phyloP scores from a whole-genome alignment of 2,797 vertebrate genomes.

The Argentina silus region DNA sequence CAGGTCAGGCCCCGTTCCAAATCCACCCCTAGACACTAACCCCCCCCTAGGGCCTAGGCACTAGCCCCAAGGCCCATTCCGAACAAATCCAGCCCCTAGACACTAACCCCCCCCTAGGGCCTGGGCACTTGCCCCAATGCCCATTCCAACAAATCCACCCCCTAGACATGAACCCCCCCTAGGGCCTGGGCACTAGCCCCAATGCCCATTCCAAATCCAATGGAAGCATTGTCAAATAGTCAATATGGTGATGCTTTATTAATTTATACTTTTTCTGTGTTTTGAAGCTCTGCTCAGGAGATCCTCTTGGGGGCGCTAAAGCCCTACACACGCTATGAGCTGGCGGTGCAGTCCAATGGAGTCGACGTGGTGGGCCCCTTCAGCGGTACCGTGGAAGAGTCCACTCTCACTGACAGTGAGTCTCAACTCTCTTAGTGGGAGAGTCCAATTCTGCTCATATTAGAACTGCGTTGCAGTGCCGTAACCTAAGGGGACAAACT shows the following conservation, averaged over 20 bases:
- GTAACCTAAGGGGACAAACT: neutral
- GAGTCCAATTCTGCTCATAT: neutral
- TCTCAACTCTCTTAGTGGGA: constrained; percentile 31
- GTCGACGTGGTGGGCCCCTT: constrained; percentile 88
- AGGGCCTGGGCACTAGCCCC: neutral
- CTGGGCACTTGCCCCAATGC: neutral
- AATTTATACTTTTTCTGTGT: constrained; percentile 25
- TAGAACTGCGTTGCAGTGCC: neutral
- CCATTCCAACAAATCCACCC: neutral
- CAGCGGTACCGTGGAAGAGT: constrained; percentile 87
- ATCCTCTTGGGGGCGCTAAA: constrained; percentile 89
- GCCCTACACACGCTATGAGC: constrained; percentile 94
- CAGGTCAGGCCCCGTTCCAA: constrained; percentile 78
- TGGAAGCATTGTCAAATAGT: neutral
- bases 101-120: neutral
- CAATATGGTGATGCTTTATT: neutral
- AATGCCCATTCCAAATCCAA: too few relatives aligned
- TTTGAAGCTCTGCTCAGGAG: constrained; percentile 88
- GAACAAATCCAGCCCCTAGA: neutral
- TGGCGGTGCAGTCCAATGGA: constrained; percentile 94
- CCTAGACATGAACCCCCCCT: neutral
- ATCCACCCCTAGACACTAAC: neutral
- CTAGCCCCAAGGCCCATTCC: too few relatives aligned
- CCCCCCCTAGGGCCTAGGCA: neutral
- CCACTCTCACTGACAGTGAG: constrained; percentile 93